Base-by-base conservation (phyloP, 2,888 invertebrate genomes). In the Lottia gigantea region DNA sequence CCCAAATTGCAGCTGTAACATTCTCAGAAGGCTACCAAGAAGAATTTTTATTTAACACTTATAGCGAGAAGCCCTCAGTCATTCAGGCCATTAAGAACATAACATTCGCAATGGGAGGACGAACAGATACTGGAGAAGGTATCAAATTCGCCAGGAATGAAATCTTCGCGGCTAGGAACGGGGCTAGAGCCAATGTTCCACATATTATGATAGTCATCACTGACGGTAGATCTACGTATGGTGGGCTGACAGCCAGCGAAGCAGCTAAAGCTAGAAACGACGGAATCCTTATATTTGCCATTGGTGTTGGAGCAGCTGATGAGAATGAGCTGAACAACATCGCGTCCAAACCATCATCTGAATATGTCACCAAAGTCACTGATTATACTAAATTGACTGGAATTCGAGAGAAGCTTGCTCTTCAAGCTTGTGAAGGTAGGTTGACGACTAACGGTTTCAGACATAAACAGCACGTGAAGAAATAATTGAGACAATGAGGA, bases 131-230 rank as follows among this genome's bases (percentile, higher is more conserved):
- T 0, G 71, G 72, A 25, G 63, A 61, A 11, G 80, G 78, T 25
- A 67, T 81, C 3, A 64, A 70, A 46, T 73, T 69, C 67, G 66
- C 74, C 31, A 49, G 67, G n/a, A 19, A 55, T 16, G 46, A 62
- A 12, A 69, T 75, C 69, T 74, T 76, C 63, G 46, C 19, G 25
- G 23, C 26, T 11, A 46, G 64, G 62, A 68, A 70, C 46, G 73
- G 71, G n/a, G 72, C 64, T 16, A 47, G 75, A 62, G 16, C 66
- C 11, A 31, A 66, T 25, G 70, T 78, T 1, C 74, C 77, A 0
- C 73, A 71, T 47, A 70, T 79, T 23, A 74, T 71, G 62, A 71
- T 79, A 40, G 66, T 79, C 46, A 64, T 79, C 40, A 79, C 78
- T 0, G 79, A 79, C 63, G 79, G 79, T 16, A 67, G 71, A 49